Evolutionary conservation across 2,113 vertebrate genomes (phyloP).

Genomic region (Takifugu flavidus): DNA sequence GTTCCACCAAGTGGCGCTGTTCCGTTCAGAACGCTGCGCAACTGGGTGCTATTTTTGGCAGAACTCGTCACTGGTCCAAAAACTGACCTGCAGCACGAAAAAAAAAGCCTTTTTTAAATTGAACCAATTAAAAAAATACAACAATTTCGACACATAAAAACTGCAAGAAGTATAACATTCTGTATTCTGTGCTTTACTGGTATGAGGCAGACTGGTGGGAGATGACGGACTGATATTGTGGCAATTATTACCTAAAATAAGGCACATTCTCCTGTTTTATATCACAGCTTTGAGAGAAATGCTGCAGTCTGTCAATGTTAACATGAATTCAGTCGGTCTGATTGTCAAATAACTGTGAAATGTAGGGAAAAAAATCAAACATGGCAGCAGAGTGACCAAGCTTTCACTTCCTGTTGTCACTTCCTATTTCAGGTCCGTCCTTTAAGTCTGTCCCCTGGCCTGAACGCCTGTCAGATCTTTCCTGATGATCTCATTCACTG

Average conservation of each 20-base stretch:
- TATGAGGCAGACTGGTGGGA: slow-evolving; percentile 11
- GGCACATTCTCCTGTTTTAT: slow-evolving; percentile 22
- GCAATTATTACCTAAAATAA: slow-evolving; percentile 7
- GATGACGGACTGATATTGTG: slow-evolving; percentile 1
- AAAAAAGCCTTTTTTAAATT: too few relatives aligned
- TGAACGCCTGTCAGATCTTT: slow-evolving; percentile 96
- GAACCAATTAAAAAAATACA: too few relatives aligned
- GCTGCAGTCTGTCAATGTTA: background rate
- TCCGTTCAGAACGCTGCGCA: too few relatives aligned
- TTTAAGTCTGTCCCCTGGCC: slow-evolving; percentile 88
- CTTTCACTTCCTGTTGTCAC: slow-evolving; percentile 20
- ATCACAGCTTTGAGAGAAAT: slow-evolving; percentile 1
- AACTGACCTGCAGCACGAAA: too few relatives aligned
- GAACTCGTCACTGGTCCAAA: too few relatives aligned
- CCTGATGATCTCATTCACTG: slow-evolving; percentile 99
- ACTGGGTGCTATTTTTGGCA: too few relatives aligned
- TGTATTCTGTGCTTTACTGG: background rate
- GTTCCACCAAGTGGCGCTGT: too few relatives aligned
- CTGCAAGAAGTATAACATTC: background rate
- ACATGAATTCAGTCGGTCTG: slow-evolving; percentile 2
- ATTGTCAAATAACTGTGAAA: slow-evolving; percentile 29
- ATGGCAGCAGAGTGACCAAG: slow-evolving; percentile 4
- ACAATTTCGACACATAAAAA: too few relatives aligned
- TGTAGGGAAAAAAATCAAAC: slow-evolving; percentile 42
- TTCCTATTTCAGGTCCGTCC: slow-evolving; percentile 63